Evolutionary conservation across 2,113 vertebrate genomes (phyloP), one percentile per base, ranked within the genome.

Genomic region (Calyptomena viridis): DNA sequence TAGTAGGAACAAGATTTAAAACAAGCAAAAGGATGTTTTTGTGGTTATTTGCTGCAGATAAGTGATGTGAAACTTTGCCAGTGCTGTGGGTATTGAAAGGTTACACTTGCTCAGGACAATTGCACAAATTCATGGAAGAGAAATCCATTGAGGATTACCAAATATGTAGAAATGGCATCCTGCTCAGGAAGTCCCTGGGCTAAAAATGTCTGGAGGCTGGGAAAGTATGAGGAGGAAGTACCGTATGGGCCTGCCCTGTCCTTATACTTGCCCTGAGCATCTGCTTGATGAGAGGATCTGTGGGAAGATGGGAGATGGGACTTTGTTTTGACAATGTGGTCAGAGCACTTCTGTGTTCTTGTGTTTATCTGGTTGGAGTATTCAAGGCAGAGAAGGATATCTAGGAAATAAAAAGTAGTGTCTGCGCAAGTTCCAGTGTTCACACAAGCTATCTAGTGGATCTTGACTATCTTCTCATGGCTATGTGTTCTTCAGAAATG

Each of bases 111-210:
- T 84, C 39, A 72, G 80, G 85, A 81, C 89, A 93, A 82, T 92
- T 78, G 76, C 89, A 92, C 52, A 90, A 87, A 96, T 87, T 93
- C 80, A 75, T 91, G 93, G 80, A 84, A 94, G 76, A 80, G 76
- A 92, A 93, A 80, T 92, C 89, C 56, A 37, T 56, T 5, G 84
- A 90, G 94, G 89, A 89, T 96, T 93, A 94, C 94, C 96, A 95
- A 94, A 93, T 96, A 96, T 91, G 93, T 93, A 95, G 94, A 95
- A 96, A 92, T 89, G 77, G n/a, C 89, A 87, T 97, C 77, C 77
- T 90, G 73, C 91, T 96, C 71, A 86, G 95, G 95, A 96, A 95
- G 93, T 94, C 47, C 24, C 64, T 74, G 94, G 89, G 69, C 95
- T 96, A 94, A 95, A 96, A 95, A 95, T 90, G 84, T 92, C 84